Conservation (phyloP, 1,140 invertebrate genomes). For the Druon quercuslanigerum region DNA sequence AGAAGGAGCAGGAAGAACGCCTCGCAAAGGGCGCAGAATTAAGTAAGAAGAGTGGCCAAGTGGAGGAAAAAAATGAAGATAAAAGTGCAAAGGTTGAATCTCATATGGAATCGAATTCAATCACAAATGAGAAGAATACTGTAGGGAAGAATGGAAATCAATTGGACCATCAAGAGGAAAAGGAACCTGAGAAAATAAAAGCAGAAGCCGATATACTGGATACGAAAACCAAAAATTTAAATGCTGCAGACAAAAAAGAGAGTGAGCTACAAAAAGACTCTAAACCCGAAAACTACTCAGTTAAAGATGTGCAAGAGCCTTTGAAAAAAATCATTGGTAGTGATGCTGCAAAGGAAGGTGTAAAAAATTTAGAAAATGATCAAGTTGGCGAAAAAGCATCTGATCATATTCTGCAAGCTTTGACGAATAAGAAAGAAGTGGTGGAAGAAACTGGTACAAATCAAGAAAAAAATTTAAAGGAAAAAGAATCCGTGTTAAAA, state of each 20-base stretch:
- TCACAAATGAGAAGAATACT: constrained; percentile 32
- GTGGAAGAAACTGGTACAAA: constrained; percentile 12
- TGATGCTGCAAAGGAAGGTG: neutral
- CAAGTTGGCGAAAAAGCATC: constrained; percentile 47
- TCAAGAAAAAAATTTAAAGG: constrained; percentile 35
- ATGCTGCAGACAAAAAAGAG: neutral
- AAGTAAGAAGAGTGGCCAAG: constrained; percentile 70
- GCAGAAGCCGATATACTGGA: too few relatives aligned
- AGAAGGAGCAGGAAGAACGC: constrained; percentile 58
- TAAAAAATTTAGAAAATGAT: constrained; percentile 18
- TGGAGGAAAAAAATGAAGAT: constrained; percentile 78
- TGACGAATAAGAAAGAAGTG: constrained; percentile 57
- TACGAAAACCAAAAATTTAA: neutral
- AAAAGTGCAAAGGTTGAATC: constrained; percentile 68
- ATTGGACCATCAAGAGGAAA: too few relatives aligned
- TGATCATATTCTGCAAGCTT: constrained; percentile 65
- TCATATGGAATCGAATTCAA: constrained; percentile 9
- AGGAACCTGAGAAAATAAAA: too few relatives aligned
- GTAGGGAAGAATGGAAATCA: constrained; percentile 25
- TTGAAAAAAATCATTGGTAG: neutral
- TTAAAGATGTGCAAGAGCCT: neutral
- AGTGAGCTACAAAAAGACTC: neutral
- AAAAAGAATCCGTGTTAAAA: constrained; percentile 19
- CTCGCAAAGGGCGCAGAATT: constrained; percentile 41
- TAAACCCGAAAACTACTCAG: neutral